Evolutionary conservation across 2,888 invertebrate genomes (phyloP).

Genomic region (Phoenoteleia sp.): DNA sequence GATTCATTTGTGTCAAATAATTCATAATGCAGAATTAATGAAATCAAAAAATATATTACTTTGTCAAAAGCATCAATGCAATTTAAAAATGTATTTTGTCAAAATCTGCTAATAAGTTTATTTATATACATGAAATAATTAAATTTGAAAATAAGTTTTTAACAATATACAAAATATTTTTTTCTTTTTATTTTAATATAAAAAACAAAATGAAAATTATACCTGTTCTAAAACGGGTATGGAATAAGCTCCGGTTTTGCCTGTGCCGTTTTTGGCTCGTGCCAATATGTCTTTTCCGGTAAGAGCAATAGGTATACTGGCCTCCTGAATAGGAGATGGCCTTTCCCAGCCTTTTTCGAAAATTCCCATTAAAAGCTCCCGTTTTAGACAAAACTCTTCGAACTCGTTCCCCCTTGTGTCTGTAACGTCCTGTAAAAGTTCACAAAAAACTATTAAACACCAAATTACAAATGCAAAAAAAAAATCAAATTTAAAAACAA

Average conservation of each 20-base stretch:
- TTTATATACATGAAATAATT: too few relatives aligned
- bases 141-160: too few relatives aligned
- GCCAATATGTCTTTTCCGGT: constrained; percentile 99
- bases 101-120: too few relatives aligned
- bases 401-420: constrained; percentile 99
- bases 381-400: constrained; percentile 99
- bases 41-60: too few relatives aligned
- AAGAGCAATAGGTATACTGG: constrained; percentile 99
- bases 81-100: too few relatives aligned
- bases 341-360: constrained; percentile 99
- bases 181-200: too few relatives aligned
- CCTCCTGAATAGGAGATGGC: constrained; percentile 99
- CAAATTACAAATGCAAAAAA: constrained; percentile 11
- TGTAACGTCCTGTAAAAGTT: constrained; percentile 98
- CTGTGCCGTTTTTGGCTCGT: constrained; percentile 99
- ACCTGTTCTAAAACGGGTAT: constrained; percentile 99
- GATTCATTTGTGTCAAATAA: too few relatives aligned
- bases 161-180: too few relatives aligned
- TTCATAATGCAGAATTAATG: too few relatives aligned
- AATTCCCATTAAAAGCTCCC: constrained; percentile 99
- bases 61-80: too few relatives aligned
- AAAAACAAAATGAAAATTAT: too few relatives aligned
- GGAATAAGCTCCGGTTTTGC: constrained; percentile 99
- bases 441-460: too few relatives aligned
- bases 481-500: constrained; percentile 15